These are phyloP conservation scores for Listrodromus nycthemerus DNA, from an alignment of 2,888 invertebrate species.

Conservation along the genomic window DNA sequence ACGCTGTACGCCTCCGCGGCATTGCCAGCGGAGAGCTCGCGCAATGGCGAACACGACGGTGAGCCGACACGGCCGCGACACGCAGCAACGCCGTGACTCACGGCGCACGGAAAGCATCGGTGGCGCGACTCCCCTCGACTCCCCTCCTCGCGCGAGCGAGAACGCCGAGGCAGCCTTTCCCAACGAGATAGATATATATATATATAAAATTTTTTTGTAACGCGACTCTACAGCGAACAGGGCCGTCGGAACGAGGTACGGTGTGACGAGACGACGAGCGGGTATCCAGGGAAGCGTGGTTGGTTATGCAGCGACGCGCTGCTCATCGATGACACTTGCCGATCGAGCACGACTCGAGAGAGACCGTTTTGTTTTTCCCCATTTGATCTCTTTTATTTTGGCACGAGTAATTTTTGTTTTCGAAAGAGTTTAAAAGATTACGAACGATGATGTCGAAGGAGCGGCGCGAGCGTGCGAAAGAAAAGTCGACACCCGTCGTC, in stretches of 20 bases:
- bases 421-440: too few relatives aligned
- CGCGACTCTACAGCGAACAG: conserved; percentile 78
- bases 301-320: conserved; percentile 70
- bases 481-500: not conserved
- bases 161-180: conserved; percentile 76
- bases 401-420: too few relatives aligned
- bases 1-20: conserved; percentile 42
- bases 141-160: conserved; percentile 57
- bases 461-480: conserved; percentile 19
- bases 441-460: too few relatives aligned
- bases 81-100: conserved; percentile 75
- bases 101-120: conserved; percentile 69
- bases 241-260: not conserved
- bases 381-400: too few relatives aligned
- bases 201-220: conserved; percentile 79
- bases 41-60: conserved; percentile 41
- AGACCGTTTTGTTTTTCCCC: conserved; percentile 14
- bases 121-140: conserved; percentile 62
- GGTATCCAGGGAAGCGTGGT: conserved; percentile 62
- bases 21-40: conserved; percentile 31
- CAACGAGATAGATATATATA: too few relatives aligned
- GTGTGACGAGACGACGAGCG: conserved; percentile 17
- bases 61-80: conserved; percentile 79
- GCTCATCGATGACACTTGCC: conserved; percentile 71
- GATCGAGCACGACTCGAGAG: conserved; percentile 64